These are phyloP conservation scores for Coelinius sp. DNA, from an alignment of 2,888 invertebrate genomes.

Conservation along the genomic window DNA sequence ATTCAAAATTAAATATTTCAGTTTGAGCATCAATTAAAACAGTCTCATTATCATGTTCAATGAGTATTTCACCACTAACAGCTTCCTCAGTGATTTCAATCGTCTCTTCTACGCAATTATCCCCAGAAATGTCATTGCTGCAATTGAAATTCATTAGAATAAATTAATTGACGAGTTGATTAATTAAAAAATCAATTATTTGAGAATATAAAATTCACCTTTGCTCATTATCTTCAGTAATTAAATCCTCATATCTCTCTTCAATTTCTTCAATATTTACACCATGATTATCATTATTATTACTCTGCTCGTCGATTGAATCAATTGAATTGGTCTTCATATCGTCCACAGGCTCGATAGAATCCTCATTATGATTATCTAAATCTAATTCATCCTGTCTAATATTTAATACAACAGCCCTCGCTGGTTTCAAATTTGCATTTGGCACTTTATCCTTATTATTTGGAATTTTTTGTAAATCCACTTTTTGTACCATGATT, in stretches of 20 bases:
- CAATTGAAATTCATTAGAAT: background rate
- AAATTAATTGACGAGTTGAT: background rate
- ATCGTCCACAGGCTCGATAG: background rate
- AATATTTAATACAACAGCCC: conserved; percentile 61
- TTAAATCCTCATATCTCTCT: background rate
- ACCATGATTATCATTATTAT: conserved; percentile 42
- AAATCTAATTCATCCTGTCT: conserved; percentile 59
- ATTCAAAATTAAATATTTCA: conserved; percentile 53
- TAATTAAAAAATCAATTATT: background rate
- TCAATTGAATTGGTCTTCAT: background rate
- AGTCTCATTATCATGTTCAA: conserved; percentile 47
- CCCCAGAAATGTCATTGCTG: conserved; percentile 4
- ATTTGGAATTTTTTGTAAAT: conserved; percentile 72
- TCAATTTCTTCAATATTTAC: background rate
- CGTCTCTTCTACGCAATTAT: background rate
- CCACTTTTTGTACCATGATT: conserved; percentile 77
- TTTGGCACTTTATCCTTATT: conserved; percentile 21
- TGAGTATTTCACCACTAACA: conserved; percentile 45
- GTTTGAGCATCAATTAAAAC: conserved; percentile 53
- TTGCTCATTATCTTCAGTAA: background rate
- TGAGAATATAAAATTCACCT: background rate
- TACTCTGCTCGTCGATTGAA: conserved; percentile 17
- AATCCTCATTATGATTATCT: conserved; percentile 18
- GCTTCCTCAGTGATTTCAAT: conserved; percentile 10
- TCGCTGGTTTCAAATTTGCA: conserved; percentile 3